Conservation (phyloP, 2,888 invertebrate genomes). For the Thymelicus lineola region DNA sequence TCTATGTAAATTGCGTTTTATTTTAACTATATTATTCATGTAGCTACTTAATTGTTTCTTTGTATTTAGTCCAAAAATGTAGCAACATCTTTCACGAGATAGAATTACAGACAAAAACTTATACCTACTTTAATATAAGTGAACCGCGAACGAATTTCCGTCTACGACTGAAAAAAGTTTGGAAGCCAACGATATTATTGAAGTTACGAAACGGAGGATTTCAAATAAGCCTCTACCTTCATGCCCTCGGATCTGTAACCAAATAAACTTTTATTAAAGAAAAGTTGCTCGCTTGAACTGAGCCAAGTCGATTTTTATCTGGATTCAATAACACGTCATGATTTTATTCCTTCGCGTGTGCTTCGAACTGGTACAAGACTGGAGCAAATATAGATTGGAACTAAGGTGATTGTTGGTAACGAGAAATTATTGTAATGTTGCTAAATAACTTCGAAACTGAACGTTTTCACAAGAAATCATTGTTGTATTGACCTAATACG, state of each 20-base stretch:
- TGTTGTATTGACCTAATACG: constrained; percentile 3
- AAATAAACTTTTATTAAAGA: constrained; percentile 71
- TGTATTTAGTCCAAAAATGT: too few species aligned
- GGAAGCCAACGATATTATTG: constrained; percentile 50
- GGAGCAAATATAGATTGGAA: constrained; percentile 31
- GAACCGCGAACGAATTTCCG: constrained; percentile 44
- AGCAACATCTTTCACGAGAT: too few species aligned
- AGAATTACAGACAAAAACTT: background rate
- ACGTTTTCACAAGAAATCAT: constrained; percentile 14
- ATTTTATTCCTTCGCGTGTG: constrained; percentile 62
- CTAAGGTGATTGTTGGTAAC: constrained; percentile 26
- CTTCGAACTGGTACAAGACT: constrained; percentile 38
- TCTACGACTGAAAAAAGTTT: constrained; percentile 46
- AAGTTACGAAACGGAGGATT: constrained; percentile 53
- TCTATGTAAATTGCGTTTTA: too few species aligned
- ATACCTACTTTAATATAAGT: constrained; percentile 41
- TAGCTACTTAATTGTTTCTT: too few species aligned
- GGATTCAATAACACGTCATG: constrained; percentile 52
- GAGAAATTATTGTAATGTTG: constrained; percentile 16
- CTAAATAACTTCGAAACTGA: constrained; percentile 21
- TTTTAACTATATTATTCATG: too few species aligned
- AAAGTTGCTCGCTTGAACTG: constrained; percentile 57
- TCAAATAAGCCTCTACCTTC: constrained; percentile 60
- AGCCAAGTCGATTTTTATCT: constrained; percentile 49
- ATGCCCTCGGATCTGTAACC: constrained; percentile 56